phyloP scores from a whole-genome alignment of 2,797 vertebrate genomes.

The Buphagus erythrorhynchus region DNA sequence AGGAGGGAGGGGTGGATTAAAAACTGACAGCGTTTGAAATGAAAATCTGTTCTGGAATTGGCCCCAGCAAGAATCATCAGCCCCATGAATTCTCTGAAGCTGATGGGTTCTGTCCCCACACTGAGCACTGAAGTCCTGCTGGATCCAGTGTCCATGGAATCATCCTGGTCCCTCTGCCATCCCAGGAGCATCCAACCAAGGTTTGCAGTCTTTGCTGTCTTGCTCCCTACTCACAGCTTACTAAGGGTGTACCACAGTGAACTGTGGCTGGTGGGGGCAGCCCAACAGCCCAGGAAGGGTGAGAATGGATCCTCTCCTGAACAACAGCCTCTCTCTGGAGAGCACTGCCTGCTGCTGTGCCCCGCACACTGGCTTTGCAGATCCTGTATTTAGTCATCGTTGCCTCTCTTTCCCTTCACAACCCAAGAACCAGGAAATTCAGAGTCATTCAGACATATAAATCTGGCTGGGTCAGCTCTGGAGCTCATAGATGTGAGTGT shows the following conservation, averaged over 20 bases:
- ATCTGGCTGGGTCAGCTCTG: neutral
- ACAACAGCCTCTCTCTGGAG: neutral
- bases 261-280: neutral
- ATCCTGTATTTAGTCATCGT: neutral
- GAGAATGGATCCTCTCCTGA: neutral
- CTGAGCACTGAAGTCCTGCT: neutral
- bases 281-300: neutral
- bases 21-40: neutral
- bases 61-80: neutral
- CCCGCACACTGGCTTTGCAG: neutral
- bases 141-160: fast-evolving
- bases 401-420: neutral
- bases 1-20: fast-evolving
- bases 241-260: neutral
- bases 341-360: neutral
- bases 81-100: neutral
- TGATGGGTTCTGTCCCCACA: neutral
- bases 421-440: neutral
- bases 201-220: neutral
- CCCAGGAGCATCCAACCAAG: neutral
- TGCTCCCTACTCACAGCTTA: neutral
- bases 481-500: neutral
- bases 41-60: neutral
- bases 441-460: neutral
- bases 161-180: neutral